phyloP scores from a whole-genome alignment of 2,113 vertebrate species.

The Castor canadensis region DNA sequence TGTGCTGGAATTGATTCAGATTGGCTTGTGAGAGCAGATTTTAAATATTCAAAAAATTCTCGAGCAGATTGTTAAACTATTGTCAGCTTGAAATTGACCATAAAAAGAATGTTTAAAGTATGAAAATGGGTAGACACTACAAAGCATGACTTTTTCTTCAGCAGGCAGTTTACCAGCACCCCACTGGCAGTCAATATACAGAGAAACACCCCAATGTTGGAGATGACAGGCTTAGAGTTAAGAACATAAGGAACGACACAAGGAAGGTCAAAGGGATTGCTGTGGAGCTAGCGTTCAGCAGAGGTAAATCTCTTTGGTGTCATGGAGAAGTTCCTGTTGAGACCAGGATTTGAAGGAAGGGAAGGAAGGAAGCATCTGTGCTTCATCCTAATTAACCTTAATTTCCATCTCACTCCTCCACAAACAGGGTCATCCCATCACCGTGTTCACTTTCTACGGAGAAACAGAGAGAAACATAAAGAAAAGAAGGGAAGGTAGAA shows the following conservation, averaged over 20 bases:
- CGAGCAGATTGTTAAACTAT: neutral
- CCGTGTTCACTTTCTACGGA: neutral
- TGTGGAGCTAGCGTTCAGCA: neutral
- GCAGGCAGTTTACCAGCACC: neutral
- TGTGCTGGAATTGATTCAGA: neutral
- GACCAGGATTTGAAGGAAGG: neutral
- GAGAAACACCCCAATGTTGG: neutral
- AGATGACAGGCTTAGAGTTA: neutral
- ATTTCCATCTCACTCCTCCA: neutral
- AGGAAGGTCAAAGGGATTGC: neutral
- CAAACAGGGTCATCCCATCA: neutral
- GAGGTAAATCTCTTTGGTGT: neutral
- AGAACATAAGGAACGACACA: neutral
- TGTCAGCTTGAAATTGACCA: neutral
- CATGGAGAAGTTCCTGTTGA: neutral
- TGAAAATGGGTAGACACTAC: neutral
- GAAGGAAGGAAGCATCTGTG: neutral
- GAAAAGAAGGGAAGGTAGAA: neutral
- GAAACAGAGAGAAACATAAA: neutral
- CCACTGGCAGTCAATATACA: neutral
- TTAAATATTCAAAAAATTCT: constrained; percentile 47
- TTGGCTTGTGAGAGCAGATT: neutral
- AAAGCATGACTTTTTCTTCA: constrained; percentile 3
- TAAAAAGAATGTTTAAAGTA: neutral
- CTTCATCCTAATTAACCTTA: neutral